Evolutionary conservation across 1,140 invertebrate species (phyloP).

Genomic region (Drosophila insularis): DNA sequence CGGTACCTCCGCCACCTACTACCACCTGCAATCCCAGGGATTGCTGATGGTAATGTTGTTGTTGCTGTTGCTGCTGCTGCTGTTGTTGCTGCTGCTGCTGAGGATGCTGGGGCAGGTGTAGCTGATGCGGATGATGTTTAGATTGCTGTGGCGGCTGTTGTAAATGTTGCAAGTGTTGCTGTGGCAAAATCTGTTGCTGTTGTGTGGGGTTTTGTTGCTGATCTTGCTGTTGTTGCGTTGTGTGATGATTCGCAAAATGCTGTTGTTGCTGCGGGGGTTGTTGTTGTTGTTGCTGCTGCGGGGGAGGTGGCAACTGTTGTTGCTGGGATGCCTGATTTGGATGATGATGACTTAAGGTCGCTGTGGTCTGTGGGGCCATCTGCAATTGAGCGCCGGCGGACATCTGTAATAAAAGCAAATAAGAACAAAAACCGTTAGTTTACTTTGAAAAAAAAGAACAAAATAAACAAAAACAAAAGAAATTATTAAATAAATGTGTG

Average conservation of each 20-base stretch:
- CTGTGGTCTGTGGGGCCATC: constrained; percentile 95
- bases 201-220: constrained; percentile 41
- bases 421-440: neutral
- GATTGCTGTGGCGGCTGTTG: constrained; percentile 68
- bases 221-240: constrained; percentile 53
- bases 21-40: constrained; percentile 32
- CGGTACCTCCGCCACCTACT: constrained; percentile 19
- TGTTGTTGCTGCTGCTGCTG: constrained; percentile 83
- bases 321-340: constrained; percentile 57
- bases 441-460: neutral
- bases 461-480: neutral
- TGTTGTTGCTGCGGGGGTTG: constrained; percentile 54
- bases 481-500: neutral
- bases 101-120: constrained; percentile 52
- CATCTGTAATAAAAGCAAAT: constrained; percentile 88
- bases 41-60: constrained; percentile 67
- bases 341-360: constrained; percentile 90
- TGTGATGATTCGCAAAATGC: constrained; percentile 73
- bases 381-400: constrained; percentile 96
- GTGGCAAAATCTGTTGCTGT: constrained; percentile 57
- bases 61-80: constrained; percentile 38
- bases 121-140: constrained; percentile 58
- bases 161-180: constrained; percentile 54
- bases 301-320: constrained; percentile 59
- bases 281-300: constrained; percentile 51